Conservation (phyloP, 2,797 vertebrate species). For the Eupleurogrammus muticus region DNA sequence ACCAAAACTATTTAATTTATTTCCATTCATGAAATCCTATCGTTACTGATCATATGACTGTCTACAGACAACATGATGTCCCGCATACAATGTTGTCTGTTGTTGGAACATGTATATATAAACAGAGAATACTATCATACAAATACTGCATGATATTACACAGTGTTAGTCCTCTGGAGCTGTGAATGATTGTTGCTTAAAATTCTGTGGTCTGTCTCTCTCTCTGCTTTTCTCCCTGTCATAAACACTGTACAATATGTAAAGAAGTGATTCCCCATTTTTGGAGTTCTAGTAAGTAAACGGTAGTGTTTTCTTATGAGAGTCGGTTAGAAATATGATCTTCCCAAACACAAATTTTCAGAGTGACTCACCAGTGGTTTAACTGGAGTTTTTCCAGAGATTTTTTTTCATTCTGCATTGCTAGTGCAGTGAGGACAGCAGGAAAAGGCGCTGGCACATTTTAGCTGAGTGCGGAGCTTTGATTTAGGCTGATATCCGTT, state of each 20-base stretch:
- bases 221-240: too few relatives aligned
- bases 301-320: neutral
- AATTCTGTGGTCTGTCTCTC: too few relatives aligned
- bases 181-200: neutral
- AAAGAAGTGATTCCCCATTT: neutral
- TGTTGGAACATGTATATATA: slow-evolving; percentile 8
- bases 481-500: slow-evolving; percentile 37
- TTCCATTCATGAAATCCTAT: neutral
- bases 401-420: neutral
- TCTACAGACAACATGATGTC: slow-evolving; percentile 23
- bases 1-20: too few relatives aligned
- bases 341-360: neutral
- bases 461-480: slow-evolving; percentile 36
- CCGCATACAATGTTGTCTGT: neutral
- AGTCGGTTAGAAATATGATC: neutral
- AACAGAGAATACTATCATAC: slow-evolving; percentile 11
- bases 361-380: slow-evolving; percentile 18
- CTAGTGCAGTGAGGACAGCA: neutral
- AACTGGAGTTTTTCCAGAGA: neutral
- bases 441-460: neutral
- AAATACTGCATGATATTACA: neutral
- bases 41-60: neutral
- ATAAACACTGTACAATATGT: too few relatives aligned
- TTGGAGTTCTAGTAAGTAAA: neutral
- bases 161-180: slow-evolving; percentile 11